Percentiles rank a stretch among this genome's conserved stretches.
These are phyloP conservation scores for Homarus gammarus DNA, from an alignment of 2,888 invertebrate species.

Conservation along the genomic window DNA sequence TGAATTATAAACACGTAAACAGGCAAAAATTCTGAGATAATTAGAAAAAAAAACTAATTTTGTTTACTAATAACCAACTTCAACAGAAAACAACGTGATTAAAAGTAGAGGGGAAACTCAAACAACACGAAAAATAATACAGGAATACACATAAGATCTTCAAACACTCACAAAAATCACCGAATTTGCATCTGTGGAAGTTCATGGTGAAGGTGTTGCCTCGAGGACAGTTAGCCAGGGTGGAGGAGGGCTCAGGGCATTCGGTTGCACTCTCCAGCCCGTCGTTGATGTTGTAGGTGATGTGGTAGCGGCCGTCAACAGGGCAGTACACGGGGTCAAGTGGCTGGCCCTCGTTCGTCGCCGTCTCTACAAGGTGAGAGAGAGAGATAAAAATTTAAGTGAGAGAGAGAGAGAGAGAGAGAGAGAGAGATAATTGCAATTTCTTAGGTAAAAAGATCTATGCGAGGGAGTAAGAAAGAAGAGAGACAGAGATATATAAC, in stretches of 20 bases:
- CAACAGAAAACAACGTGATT: too few species aligned
- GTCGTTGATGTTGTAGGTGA: constrained; percentile 82
- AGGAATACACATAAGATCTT: not conserved
- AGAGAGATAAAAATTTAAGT: not conserved
- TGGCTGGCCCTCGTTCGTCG: constrained; percentile 33
- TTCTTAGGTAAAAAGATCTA: not conserved
- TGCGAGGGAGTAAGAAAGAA: not conserved
- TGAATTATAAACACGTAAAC: too few species aligned
- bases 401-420: not conserved
- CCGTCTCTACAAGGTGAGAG: constrained; percentile 31
- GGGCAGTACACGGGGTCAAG: constrained; percentile 82
- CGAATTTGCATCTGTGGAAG: constrained; percentile 82
- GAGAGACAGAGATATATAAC: too few species aligned
- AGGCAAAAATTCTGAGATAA: too few species aligned
- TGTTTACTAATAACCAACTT: too few species aligned
- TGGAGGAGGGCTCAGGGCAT: constrained; percentile 82
- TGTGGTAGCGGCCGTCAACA: constrained; percentile 83
- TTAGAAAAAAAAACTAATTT: too few species aligned
- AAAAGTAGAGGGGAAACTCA: not conserved
- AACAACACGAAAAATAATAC: not conserved
- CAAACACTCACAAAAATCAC: constrained; percentile 81
- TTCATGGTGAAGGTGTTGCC: constrained; percentile 83
- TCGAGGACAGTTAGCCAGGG: constrained; percentile 83
- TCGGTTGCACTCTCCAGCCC: constrained; percentile 81
- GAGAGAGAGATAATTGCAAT: not conserved